Evolutionary conservation across 2,888 invertebrate species (phyloP).

Genomic region (Pocota personata): DNA sequence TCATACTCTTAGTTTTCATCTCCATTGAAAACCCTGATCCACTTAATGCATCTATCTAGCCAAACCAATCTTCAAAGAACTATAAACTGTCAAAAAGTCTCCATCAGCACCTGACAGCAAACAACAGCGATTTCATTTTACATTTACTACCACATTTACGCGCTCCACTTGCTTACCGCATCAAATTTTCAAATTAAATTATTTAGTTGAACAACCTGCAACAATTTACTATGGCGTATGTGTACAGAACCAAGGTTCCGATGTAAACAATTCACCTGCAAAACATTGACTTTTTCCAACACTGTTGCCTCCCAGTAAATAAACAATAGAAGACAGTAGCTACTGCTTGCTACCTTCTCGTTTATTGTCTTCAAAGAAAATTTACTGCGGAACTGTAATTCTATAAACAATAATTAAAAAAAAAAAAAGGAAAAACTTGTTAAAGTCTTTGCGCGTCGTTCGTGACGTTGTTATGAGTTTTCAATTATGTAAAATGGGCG

Average conservation of each 20-base stretch:
- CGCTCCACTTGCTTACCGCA: background rate
- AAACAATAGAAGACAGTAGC: constrained; percentile 39
- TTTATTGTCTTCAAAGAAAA: constrained; percentile 49
- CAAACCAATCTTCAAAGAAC: background rate
- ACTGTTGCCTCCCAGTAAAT: constrained; percentile 35
- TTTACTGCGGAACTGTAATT: constrained; percentile 45
- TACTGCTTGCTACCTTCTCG: background rate
- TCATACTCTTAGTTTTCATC: too few species aligned
- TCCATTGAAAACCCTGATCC: background rate
- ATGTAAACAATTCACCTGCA: constrained; percentile 50
- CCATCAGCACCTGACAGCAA: constrained; percentile 19
- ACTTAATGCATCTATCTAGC: background rate
- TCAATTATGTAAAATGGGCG: constrained; percentile 37
- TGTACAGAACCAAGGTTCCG: constrained; percentile 44
- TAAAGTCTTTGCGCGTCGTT: constrained; percentile 17
- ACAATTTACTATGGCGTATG: constrained; percentile 21
- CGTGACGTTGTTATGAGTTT: constrained; percentile 33
- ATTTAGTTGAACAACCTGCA: constrained; percentile 52
- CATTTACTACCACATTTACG: background rate
- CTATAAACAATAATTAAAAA: constrained; percentile 39
- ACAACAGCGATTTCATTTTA: background rate
- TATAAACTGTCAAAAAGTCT: background rate
- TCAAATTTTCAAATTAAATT: background rate
- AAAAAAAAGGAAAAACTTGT: constrained; percentile 8
- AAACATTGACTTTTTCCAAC: constrained; percentile 39